Base-by-base conservation (phyloP, 2,113 vertebrate genomes). In the Pseudorhombus dupliciocellatus region DNA sequence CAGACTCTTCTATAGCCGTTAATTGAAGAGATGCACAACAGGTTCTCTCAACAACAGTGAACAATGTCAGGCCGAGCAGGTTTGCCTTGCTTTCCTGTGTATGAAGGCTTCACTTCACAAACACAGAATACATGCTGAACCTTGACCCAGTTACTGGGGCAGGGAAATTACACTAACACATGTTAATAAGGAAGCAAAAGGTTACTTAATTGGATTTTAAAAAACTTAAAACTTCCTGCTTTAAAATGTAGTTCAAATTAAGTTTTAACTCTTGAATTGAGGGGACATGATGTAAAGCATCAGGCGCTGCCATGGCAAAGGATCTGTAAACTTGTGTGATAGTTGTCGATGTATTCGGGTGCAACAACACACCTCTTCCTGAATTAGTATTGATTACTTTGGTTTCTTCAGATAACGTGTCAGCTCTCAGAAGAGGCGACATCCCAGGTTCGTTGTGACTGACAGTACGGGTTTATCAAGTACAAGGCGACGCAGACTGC, bases 21-120 rank as follows among this genome's bases (percentile, higher is more conserved):
- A n/a, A 20, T 48, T 9, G 18, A 21, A 50, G 20, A 8, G 2
- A 48, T 7, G 25, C 26, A 1, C 50, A 28, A 59, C 59, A 55
- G 20, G 28, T 31, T 68, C 5, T 18, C 5, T 5, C 1, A 46
- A 21, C 1, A 46, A 21, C 21, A 16, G 4, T 14, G 9, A 20
- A 2, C 5, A n/a, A 3, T 3, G 4, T 1, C 3, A 20, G 1
- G 25, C 2, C 1, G 18, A 66, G 79, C 79, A 46, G 20, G 84
- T 84, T 77, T 22, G 18, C 56, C 65, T 37, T 24, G 78, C 73
- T 77, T n/a, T 11, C 34, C 15, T 52, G 16, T 44, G 42, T 44
- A 24, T 16, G 5, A 0, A 46, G 1, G 5, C 37, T 6, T 52
- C 5, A 30, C 11, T 9, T 26, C 26, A 40, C 54, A 68, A 61